These are phyloP conservation scores for Zophobas atratus DNA, from an alignment of 1,140 invertebrate species.

Conservation along the genomic window DNA sequence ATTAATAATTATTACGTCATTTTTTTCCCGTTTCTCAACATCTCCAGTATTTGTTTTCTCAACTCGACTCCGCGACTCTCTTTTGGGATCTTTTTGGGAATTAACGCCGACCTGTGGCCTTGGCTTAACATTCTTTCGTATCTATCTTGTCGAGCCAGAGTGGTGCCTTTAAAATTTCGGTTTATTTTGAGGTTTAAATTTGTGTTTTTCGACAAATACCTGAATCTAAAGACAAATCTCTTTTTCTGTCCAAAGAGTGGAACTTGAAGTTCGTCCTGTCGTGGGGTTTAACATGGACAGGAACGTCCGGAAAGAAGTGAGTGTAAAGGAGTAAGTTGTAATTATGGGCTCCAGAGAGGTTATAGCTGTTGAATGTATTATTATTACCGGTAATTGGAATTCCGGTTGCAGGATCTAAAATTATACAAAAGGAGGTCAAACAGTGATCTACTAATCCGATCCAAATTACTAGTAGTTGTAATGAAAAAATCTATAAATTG, in stretches of 20 bases:
- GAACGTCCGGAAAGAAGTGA: slow-evolving; percentile 80
- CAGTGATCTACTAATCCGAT: no score
- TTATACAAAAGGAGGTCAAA: no score
- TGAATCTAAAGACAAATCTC: slow-evolving; percentile 60
- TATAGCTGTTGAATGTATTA: slow-evolving; percentile 72
- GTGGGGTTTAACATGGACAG: slow-evolving; percentile 66
- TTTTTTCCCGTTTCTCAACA: slow-evolving; percentile 64
- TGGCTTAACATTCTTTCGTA: slow-evolving; percentile 75
- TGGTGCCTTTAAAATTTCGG: background rate
- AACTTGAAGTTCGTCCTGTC: slow-evolving; percentile 50
- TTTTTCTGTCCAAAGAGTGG: slow-evolving; percentile 62
- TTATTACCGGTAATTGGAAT: slow-evolving; percentile 77
- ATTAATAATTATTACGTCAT: slow-evolving; percentile 62
- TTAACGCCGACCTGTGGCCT: slow-evolving; percentile 69
- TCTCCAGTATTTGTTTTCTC: slow-evolving; percentile 62
- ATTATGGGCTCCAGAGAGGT: slow-evolving; percentile 77
- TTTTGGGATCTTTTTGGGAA: slow-evolving; percentile 57
- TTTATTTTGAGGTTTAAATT: background rate
- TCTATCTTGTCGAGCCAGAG: slow-evolving; percentile 66
- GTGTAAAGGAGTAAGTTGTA: slow-evolving; percentile 87
- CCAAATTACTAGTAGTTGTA: no score
- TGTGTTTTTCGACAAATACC: background rate
- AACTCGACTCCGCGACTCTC: slow-evolving; percentile 61
- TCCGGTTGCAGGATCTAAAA: slow-evolving; percentile 78
- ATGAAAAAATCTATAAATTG: no score